phyloP scores from a whole-genome alignment of 2,797 vertebrate genomes.

The Mallotus villosus region DNA sequence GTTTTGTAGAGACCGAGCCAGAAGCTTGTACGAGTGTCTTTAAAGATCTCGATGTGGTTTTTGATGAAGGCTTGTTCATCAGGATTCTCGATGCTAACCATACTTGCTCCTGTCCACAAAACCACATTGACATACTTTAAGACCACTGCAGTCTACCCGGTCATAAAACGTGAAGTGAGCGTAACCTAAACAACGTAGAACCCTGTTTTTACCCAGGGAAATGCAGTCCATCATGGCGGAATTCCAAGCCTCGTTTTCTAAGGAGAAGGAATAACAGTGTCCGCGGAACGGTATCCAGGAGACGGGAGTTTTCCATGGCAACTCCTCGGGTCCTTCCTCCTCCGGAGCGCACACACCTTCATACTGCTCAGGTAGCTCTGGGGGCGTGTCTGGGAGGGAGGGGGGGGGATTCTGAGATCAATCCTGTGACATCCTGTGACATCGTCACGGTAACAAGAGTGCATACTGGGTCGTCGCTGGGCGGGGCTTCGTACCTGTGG shows the following conservation, averaged over 20 bases:
- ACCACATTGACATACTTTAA: neutral
- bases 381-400: constrained; percentile 64
- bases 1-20: constrained; percentile 91
- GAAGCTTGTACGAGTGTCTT: constrained; percentile 72
- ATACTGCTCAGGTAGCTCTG: constrained; percentile 65
- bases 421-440: too few species aligned
- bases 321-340: constrained; percentile 24
- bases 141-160: neutral
- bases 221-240: constrained; percentile 79
- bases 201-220: constrained; percentile 72
- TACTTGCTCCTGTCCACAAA: constrained; percentile 69
- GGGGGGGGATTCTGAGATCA: neutral
- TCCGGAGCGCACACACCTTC: constrained; percentile 83
- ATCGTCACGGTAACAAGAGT: neutral
- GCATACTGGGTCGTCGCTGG: too few species aligned
- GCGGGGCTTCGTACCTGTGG: constrained; percentile 75
- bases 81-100: constrained; percentile 82
- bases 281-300: constrained; percentile 85
- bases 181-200: neutral
- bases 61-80: constrained; percentile 81
- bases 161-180: too few species aligned
- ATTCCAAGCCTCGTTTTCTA: constrained; percentile 77
- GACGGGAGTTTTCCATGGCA: neutral
- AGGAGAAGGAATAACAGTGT: constrained; percentile 85
- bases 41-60: constrained; percentile 66